These are phyloP conservation scores for Corythoichthys haematopterus DNA, from an alignment of 2,113 vertebrate species.

Conservation along the genomic window DNA sequence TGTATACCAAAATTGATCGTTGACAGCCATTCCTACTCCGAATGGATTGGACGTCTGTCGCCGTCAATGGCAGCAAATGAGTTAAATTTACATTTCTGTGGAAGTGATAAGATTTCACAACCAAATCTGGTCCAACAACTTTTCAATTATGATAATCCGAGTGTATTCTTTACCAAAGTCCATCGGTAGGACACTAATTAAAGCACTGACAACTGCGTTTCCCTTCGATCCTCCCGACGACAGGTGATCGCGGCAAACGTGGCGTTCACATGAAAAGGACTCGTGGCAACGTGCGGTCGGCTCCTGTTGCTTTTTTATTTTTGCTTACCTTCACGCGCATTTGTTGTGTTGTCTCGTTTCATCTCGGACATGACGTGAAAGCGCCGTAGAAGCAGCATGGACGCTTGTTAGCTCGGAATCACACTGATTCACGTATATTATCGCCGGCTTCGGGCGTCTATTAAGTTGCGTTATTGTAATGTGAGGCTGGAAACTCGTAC, in stretches of 20 bases:
- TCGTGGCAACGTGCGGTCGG: not conserved
- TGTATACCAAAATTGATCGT: too few species aligned
- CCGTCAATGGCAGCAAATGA: too few species aligned
- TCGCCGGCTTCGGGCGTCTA: not conserved
- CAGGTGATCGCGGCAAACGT: not conserved
- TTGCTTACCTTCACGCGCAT: not conserved
- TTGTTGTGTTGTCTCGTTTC: not conserved
- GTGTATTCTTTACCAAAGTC: constrained; percentile 29
- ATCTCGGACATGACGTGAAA: not conserved
- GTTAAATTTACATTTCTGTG: too few species aligned
- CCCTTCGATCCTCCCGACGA: constrained; percentile 26
- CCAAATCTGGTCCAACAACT: constrained; percentile 43
- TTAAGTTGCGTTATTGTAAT: not conserved
- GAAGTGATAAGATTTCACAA: too few species aligned
- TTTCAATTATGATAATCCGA: constrained; percentile 54
- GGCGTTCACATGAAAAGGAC: not conserved
- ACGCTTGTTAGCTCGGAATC: not conserved
- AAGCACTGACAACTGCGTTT: constrained; percentile 59
- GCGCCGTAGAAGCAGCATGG: not conserved
- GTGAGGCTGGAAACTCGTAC: not conserved
- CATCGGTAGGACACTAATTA: constrained; percentile 49
- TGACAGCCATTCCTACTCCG: too few species aligned
- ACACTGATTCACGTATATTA: not conserved
- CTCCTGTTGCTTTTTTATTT: not conserved
- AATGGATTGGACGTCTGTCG: too few species aligned